Percentiles rank a stretch among this genome's conserved stretches.
These are phyloP conservation scores for Saccostrea echinata DNA, from an alignment of 1,140 invertebrate genomes.

Conservation along the genomic window DNA sequence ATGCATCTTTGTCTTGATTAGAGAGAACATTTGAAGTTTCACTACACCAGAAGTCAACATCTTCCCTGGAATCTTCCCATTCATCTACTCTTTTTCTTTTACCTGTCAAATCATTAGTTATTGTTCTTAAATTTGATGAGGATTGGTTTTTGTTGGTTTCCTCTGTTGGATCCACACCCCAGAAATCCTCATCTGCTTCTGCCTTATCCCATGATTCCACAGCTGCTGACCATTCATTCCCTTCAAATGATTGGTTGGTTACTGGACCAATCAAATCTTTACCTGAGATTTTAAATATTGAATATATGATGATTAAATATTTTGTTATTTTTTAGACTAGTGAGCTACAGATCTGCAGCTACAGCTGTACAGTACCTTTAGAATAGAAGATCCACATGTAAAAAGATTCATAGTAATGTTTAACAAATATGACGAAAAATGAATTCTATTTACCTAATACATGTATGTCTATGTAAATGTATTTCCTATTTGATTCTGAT, in stretches of 20 bases:
- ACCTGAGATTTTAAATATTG: background rate
- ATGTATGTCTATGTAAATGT: too few species aligned
- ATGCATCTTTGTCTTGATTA: background rate
- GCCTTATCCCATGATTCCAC: constrained; percentile 43
- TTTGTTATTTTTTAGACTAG: too few species aligned
- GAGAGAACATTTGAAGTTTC: background rate
- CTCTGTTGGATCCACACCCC: constrained; percentile 19
- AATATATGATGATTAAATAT: too few species aligned
- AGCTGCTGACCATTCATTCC: background rate
- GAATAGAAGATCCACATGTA: too few species aligned
- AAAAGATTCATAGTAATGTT: too few species aligned
- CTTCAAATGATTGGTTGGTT: background rate
- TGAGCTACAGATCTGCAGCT: too few species aligned
- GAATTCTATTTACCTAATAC: too few species aligned
- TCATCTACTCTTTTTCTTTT: background rate
- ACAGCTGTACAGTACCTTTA: too few species aligned
- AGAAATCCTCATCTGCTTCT: constrained; percentile 65
- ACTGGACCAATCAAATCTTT: background rate
- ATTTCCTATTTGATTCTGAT: too few species aligned
- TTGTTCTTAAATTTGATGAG: background rate
- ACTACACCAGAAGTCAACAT: background rate
- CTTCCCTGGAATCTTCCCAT: background rate
- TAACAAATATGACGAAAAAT: too few species aligned
- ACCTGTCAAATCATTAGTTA: background rate
- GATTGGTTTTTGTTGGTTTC: background rate